These are phyloP conservation scores for Adelges cooleyi DNA, from an alignment of 1,140 invertebrate species.

Conservation along the genomic window DNA sequence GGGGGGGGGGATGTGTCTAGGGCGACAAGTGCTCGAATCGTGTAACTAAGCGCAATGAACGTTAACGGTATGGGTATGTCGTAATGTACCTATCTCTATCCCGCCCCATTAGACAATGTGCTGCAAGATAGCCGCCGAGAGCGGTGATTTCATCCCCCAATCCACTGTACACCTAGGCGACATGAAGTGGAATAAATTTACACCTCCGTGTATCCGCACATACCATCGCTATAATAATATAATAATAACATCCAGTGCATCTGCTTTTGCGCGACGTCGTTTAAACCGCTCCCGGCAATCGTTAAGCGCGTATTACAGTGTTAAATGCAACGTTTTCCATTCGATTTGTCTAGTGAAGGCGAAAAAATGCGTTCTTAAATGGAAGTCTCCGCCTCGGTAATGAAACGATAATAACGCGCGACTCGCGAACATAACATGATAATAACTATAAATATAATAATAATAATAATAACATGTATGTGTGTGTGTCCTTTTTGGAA, in stretches of 20 bases:
- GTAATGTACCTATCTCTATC: too few species aligned
- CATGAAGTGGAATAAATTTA: neutral
- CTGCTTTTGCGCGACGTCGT: neutral
- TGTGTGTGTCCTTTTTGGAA: neutral
- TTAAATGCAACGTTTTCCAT: neutral
- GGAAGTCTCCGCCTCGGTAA: neutral
- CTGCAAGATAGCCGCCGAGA: too few species aligned
- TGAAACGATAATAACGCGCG: conserved; percentile 23
- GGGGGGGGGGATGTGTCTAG: neutral
- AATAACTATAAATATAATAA: neutral
- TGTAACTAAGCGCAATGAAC: too few species aligned
- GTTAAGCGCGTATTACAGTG: neutral
- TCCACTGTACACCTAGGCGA: neutral
- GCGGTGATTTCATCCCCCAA: too few species aligned
- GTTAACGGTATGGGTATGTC: too few species aligned
- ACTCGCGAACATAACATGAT: neutral
- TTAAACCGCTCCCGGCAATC: neutral
- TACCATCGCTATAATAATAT: too few species aligned
- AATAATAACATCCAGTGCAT: neutral
- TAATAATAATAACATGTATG: neutral
- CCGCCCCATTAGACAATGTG: too few species aligned
- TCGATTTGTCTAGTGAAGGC: conserved; percentile 2
- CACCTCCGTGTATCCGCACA: neutral
- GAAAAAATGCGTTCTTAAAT: conserved; percentile 12
- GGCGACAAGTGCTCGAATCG: neutral